Base-by-base conservation (phyloP, 2,113 vertebrate species). In the Crotalus helleri region DNA sequence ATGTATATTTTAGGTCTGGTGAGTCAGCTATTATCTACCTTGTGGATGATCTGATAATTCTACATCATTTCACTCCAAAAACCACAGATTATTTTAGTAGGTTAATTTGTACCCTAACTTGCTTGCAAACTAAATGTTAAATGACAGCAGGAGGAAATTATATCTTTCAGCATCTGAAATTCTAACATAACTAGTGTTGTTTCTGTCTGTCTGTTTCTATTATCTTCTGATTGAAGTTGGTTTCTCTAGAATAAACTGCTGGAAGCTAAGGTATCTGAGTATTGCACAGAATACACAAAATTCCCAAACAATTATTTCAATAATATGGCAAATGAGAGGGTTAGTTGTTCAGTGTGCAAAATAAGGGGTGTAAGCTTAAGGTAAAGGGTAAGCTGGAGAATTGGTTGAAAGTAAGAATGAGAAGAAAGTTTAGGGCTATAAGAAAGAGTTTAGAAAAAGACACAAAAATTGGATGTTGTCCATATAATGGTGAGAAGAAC, bases 1-100 rank as follows among this genome's bases (percentile, higher is more conserved):
- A 93, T 33, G 53, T 87, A 69, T 90, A 90, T 92, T 90, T 91
- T 81, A 58, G 57, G 39, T 58, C 26, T 92, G 88, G 57, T 13
- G 49, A 91, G 53, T 23, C n/a, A 55, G 46, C 55, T 89, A 21
- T 55, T 59, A 91, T 53, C 74, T 46, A 12, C 53, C 29, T 92
- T 58, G 49, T 53, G 44, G 44, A 29, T 58, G 33, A 33, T 85
- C 55, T 86, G 54, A 90, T 85, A 64, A 49, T 94, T 92, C 85
- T 2, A 90, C 49, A 24, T 90, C 26, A 86, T 49, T 46, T 92
- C 57, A 85, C 55, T 90, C 87, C 44, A 87, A 54, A 39, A 87
- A 86, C 69, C 12, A 51, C 49, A 4, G 26, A 23, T 85, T 49
- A 87, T 61, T 64, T 39, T 24, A 87, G 81, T 10, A 53, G n/a